Evolutionary conservation across 2,113 vertebrate species (phyloP).

Genomic region (Taurulus bubalis): DNA sequence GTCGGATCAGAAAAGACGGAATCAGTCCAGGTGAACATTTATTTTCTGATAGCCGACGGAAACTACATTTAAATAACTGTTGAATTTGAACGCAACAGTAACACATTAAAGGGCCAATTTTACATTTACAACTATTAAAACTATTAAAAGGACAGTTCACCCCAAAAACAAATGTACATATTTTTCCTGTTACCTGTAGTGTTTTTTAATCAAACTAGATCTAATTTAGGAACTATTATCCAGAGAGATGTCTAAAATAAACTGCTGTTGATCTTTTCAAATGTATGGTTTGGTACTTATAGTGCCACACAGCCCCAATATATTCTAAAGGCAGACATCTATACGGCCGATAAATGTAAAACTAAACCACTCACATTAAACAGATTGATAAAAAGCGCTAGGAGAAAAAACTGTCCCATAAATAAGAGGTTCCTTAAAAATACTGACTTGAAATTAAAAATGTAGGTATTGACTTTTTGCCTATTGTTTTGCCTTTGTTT

Average conservation of each 20-base stretch:
- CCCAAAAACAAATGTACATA: background rate
- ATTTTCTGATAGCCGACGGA: background rate
- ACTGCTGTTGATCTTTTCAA: no score
- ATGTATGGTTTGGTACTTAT: no score
- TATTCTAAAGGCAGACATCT: no score
- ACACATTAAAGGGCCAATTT: background rate
- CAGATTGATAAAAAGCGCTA: no score
- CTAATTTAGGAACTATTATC: background rate
- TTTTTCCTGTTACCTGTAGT: no score
- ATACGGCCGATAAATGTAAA: no score
- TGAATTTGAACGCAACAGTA: background rate
- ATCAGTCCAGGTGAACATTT: background rate
- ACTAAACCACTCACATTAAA: no score
- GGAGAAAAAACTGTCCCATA: no score
- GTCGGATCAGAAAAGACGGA: background rate
- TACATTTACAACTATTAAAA: background rate
- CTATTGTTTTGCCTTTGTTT: background rate
- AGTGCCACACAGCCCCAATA: no score
- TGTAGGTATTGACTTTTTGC: background rate
- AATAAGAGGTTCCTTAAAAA: background rate
- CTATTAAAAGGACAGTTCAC: background rate
- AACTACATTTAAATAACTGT: background rate
- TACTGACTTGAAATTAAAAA: background rate
- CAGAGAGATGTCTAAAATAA: no score
- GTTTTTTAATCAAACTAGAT: no score